Percentiles rank a stretch among this genome's conserved stretches.
These are phyloP conservation scores for Scarus forsteni DNA, from an alignment of 2,797 vertebrate genomes.

Conservation along the genomic window DNA sequence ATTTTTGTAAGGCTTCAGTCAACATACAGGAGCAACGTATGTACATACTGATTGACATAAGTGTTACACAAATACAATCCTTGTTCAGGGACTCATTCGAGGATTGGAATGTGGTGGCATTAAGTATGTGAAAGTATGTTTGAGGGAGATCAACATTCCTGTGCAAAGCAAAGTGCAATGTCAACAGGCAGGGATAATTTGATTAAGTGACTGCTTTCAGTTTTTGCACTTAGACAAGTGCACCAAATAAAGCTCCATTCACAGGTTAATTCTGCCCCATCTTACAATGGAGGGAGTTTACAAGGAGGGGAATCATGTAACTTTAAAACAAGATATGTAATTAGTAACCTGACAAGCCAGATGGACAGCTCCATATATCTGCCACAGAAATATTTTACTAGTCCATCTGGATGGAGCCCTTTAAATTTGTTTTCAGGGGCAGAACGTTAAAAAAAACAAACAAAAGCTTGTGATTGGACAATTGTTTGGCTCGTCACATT, in stretches of 20 bases:
- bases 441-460: no score
- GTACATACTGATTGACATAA: conserved; percentile 29
- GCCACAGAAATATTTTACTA: no score
- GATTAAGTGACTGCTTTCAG: conserved; percentile 52
- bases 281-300: conserved; percentile 19
- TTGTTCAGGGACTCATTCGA: conserved; percentile 42
- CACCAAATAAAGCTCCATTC: conserved; percentile 49
- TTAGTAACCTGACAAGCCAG: no score
- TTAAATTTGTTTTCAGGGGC: no score
- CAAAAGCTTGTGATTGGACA: no score
- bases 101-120: conserved; percentile 29
- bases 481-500: no score
- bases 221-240: conserved; percentile 46
- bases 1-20: conserved; percentile 29
- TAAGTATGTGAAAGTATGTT: conserved; percentile 53
- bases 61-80: conserved; percentile 51
- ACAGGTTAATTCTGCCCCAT: conserved; percentile 33
- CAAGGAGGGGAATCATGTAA: no score
- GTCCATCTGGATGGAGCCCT: no score
- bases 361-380: no score
- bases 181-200: conserved; percentile 60
- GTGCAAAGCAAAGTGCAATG: conserved; percentile 49
- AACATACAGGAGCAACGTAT: conserved; percentile 27
- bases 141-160: conserved; percentile 69
- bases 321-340: no score